A percentile compares a stretch with the other conserved stretches of the same genome.
phyloP scores from a whole-genome alignment of 2,888 invertebrate species.

The Gortyna flavago region DNA sequence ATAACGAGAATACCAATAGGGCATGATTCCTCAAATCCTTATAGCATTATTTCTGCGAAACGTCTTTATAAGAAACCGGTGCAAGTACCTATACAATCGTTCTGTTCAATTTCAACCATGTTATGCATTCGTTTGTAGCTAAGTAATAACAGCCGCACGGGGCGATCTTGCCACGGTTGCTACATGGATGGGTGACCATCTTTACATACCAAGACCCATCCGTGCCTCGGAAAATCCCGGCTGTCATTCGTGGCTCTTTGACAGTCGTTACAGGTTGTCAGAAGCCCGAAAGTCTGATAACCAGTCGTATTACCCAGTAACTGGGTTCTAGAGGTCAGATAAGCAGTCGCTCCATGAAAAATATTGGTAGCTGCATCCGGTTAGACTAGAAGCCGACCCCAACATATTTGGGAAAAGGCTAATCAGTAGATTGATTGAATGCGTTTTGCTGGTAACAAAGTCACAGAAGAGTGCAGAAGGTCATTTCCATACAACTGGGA shows the following conservation, averaged over 20 bases:
- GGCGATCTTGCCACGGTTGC: background rate
- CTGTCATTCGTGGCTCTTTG: background rate
- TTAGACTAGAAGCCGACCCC: too few relatives aligned
- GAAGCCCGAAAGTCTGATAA: background rate
- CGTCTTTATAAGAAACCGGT: constrained; percentile 6
- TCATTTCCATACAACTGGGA: background rate
- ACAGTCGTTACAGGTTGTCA: background rate
- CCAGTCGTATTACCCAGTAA: background rate
- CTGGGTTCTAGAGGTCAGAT: background rate
- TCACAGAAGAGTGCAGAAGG: background rate
- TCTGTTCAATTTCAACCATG: constrained; percentile 36
- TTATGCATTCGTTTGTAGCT: constrained; percentile 35
- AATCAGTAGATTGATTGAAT: too few relatives aligned
- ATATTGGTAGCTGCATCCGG: too few relatives aligned
- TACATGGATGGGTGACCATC: background rate
- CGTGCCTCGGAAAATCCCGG: background rate
- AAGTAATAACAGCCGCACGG: background rate
- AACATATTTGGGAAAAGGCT: too few relatives aligned
- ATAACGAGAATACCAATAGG: constrained; percentile 32
- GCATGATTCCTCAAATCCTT: constrained; percentile 18
- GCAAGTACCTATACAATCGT: constrained; percentile 20
- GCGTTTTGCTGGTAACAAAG: constrained; percentile 22
- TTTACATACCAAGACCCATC: background rate
- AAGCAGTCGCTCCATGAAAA: background rate
- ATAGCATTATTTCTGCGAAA: constrained; percentile 34